A percentile compares a stretch with the other conserved stretches of the same genome.
Evolutionary conservation across 2,797 vertebrate species (phyloP).

Genomic region (Sebastiscus tertius): DNA sequence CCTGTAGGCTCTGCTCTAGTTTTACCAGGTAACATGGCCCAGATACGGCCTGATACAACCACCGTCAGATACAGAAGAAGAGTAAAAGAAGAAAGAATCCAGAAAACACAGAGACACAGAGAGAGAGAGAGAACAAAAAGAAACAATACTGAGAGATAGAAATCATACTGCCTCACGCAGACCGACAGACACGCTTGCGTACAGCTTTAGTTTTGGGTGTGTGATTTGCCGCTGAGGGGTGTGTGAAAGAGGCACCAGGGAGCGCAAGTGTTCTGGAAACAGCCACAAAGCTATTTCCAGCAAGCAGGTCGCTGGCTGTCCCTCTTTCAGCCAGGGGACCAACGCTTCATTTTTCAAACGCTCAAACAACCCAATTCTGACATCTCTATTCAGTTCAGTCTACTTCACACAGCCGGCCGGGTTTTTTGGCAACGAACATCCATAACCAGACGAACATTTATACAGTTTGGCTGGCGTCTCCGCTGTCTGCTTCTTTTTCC

Average conservation of each 20-base stretch:
- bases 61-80: constrained; percentile 14
- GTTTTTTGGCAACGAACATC: constrained; percentile 44
- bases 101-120: not conserved
- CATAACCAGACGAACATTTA: constrained; percentile 23
- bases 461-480: constrained; percentile 30
- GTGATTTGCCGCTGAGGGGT: constrained; percentile 31
- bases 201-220: constrained; percentile 31
- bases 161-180: not conserved
- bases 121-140: constrained; percentile 5
- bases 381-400: constrained; percentile 61
- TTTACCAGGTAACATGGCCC: constrained; percentile 81
- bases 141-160: constrained; percentile 8
- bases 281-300: constrained; percentile 85
- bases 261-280: constrained; percentile 76
- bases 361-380: constrained; percentile 81
- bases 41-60: constrained; percentile 65
- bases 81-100: constrained; percentile 8
- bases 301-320: constrained; percentile 85
- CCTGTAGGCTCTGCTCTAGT: constrained; percentile 77
- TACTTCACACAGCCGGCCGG: constrained; percentile 26
- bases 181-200: not conserved
- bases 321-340: constrained; percentile 78
- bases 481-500: not conserved
- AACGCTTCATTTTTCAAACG: constrained; percentile 74
- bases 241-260: constrained; percentile 61